Evolutionary conservation across 1,140 invertebrate genomes (phyloP), one percentile per base, ranked within the genome.

Genomic region (Drosophila aff.): DNA sequence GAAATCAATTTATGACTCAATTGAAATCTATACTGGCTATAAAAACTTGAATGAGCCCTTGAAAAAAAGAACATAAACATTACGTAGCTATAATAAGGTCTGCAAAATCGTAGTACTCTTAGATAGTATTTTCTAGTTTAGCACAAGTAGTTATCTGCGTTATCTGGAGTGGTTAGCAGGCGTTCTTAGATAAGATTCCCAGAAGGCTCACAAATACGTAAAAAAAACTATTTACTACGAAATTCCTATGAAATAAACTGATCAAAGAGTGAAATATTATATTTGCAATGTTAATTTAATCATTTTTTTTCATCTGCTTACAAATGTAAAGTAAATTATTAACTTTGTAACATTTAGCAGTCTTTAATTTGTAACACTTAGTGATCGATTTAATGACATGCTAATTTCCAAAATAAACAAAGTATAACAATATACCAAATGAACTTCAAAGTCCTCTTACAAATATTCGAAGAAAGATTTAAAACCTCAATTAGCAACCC

Each of bases 1-100:
- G 11, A 59, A 72, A 36, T 36, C 9, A 36, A 59, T 59, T 72
- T 72, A 73, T 73, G 69, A 73, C 41, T 71, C 68, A 72, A 11
- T 15, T 26, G 1, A 33, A 72, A 59, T 49, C 36, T 28, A 71
- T 71, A 40, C 13, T 5, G 7, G n/a, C 26, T 18, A 50, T 36
- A 33, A 59, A 71, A 36, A 36, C 52, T 58, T 33, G 21, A 58
- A 23, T 36, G 4, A n/a, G 52, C 65, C 18, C 18, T 66, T 53
- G 18, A 41, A 31, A 43, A 57, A 7, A 31, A 11, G 36, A 50
- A 64, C n/a, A 21, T 31, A 68, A 53, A 43, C 43, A 38, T 50
- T 72, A 43, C 69, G 67, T 73, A 41, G 67, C 26, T 9, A 28
- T 50, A 46, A 50, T 60, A 52, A 59, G 44, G 7, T 3, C 1